These are phyloP conservation scores for Lichenostomus cassidix DNA, from an alignment of 2,113 vertebrate genomes.

Conservation along the genomic window DNA sequence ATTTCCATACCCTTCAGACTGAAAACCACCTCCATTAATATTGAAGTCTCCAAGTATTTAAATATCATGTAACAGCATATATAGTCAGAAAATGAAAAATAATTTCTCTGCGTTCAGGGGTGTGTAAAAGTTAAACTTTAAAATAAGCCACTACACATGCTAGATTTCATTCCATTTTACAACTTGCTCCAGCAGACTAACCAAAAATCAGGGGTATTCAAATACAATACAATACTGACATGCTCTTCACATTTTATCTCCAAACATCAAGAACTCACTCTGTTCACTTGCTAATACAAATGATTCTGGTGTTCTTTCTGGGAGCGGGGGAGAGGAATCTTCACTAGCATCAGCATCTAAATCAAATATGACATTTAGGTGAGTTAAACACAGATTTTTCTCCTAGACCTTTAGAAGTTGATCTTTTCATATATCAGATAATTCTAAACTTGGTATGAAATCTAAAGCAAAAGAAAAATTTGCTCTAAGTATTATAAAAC, in stretches of 20 bases:
- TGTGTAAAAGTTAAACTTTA: background rate
- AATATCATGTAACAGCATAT: background rate
- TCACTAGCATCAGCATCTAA: constrained; percentile 88
- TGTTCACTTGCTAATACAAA: constrained; percentile 91
- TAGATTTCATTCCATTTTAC: background rate
- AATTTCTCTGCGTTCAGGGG: background rate
- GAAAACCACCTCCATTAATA: background rate
- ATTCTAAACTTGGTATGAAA: background rate
- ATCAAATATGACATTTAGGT: constrained; percentile 66
- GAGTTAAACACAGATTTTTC: background rate
- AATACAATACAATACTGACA: background rate
- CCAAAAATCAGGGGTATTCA: background rate
- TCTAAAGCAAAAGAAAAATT: background rate
- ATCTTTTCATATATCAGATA: background rate
- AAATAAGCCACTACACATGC: background rate
- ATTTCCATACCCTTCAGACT: background rate
- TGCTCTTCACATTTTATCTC: background rate
- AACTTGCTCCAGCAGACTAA: background rate
- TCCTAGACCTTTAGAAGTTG: background rate
- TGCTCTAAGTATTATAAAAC: background rate
- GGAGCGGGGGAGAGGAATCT: constrained; percentile 89
- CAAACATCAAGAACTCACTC: constrained; percentile 71
- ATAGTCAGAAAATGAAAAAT: background rate
- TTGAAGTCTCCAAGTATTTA: background rate
- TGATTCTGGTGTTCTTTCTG: constrained; percentile 91